These are phyloP conservation scores for Panthera tigris DNA, from an alignment of 2,113 vertebrate species.

Conservation along the genomic window DNA sequence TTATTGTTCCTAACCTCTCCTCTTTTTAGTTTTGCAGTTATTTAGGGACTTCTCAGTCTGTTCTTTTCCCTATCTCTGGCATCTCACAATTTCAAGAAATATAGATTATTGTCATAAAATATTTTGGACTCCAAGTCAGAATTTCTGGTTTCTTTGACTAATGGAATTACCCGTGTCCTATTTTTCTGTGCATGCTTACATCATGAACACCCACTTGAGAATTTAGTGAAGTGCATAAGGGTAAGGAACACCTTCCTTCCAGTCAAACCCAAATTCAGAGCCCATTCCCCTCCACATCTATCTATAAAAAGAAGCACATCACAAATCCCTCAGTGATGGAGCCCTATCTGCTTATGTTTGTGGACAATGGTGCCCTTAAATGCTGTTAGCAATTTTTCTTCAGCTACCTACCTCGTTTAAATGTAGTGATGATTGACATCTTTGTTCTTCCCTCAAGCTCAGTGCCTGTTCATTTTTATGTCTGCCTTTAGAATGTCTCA, in stretches of 20 bases:
- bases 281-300: neutral
- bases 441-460: neutral
- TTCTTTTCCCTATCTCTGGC: neutral
- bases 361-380: neutral
- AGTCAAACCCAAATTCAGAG: neutral
- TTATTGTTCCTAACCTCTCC: neutral
- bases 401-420: neutral
- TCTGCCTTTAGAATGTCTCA: neutral
- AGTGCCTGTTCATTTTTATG: neutral
- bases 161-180: neutral
- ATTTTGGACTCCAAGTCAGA: neutral
- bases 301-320: neutral
- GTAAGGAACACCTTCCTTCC: neutral
- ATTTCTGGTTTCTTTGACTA: neutral
- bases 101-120: neutral
- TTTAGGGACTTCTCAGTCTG: neutral
- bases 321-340: neutral
- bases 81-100: neutral
- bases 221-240: neutral
- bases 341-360: neutral
- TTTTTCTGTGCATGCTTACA: neutral
- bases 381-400: neutral
- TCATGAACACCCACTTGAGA: neutral
- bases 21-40: neutral
- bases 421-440: neutral